A percentile compares a stretch with the other conserved stretches of the same genome.
phyloP scores from a whole-genome alignment of 2,113 vertebrate species.

The Mus musculus region GRCm39 chr17:34989501-34990000 shows the following conservation, averaged over 20 bases:
- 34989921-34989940: background rate
- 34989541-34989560: constrained; percentile 91
- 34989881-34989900: background rate
- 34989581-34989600: background rate
- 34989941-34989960: background rate
- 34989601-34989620: constrained; percentile 81
- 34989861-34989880: background rate
- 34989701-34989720: constrained; percentile 94
- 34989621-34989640: constrained; percentile 93
- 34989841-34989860: background rate
- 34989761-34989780: constrained; percentile 87
- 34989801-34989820: background rate
- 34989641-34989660: constrained; percentile 91
- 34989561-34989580: background rate
- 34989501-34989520: constrained; percentile 93
- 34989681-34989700: constrained; percentile 95
- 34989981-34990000: background rate
- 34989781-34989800: background rate
- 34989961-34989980: background rate
- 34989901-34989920: no score
- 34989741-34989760: constrained; percentile 93
- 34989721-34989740: constrained; percentile 93
- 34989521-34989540: constrained; percentile 93
- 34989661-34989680: constrained; percentile 94
- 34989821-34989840: background rate